Evolutionary conservation across 1,140 invertebrate genomes (phyloP).

Genomic region (Globodera ellingtonae): DNA sequence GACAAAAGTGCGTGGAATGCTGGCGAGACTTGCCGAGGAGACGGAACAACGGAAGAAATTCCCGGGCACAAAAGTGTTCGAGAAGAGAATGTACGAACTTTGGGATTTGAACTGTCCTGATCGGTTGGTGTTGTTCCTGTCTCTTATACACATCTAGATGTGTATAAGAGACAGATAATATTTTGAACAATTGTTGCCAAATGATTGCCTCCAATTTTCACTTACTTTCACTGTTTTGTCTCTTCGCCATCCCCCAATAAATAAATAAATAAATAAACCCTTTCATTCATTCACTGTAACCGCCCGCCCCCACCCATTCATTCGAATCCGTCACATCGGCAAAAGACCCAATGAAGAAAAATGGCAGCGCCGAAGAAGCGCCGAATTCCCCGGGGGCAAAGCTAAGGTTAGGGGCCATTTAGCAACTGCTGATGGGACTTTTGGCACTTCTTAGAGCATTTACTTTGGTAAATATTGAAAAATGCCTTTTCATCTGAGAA

Average conservation of each 20-base stretch:
- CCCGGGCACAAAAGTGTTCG: slow-evolving; percentile 13
- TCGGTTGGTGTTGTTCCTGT: too few relatives aligned
- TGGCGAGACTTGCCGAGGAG: slow-evolving; percentile 8
- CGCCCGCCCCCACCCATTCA: neutral
- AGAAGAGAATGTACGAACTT: slow-evolving; percentile 28
- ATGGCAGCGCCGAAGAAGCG: neutral
- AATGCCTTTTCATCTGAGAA: neutral
- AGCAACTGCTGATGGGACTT: neutral
- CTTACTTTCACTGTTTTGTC: too few relatives aligned
- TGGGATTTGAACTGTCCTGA: too few relatives aligned
- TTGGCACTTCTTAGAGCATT: neutral
- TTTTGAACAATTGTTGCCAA: too few relatives aligned
- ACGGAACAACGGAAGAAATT: slow-evolving; percentile 21
- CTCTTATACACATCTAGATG: too few relatives aligned
- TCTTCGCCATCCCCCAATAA: too few relatives aligned
- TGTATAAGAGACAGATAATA: too few relatives aligned
- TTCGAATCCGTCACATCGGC: neutral
- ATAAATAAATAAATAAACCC: neutral
- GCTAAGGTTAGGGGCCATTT: neutral
- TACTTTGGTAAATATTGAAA: neutral
- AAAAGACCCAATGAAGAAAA: neutral
- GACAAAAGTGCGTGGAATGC: slow-evolving; percentile 7
- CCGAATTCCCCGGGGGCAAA: neutral
- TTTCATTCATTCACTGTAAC: neutral
- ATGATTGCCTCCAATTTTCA: too few relatives aligned